A percentile compares a stretch with the other conserved stretches of the same genome.
Evolutionary conservation across 2,113 vertebrate species (phyloP).

Genomic region (Pyrgilauda ruficollis): DNA sequence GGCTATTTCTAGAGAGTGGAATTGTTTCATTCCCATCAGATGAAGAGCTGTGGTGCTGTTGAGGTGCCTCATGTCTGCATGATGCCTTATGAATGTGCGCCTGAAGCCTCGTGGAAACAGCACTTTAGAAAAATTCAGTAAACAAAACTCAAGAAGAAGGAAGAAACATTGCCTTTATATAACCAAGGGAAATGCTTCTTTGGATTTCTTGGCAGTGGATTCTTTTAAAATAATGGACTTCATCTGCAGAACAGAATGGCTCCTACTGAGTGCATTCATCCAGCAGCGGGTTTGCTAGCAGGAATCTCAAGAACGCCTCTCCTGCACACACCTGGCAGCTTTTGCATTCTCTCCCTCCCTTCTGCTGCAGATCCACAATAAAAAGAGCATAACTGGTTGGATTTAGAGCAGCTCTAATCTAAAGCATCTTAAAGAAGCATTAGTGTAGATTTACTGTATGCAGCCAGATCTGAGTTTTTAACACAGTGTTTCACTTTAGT

Average conservation of each 20-base stretch:
- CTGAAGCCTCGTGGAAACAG: background rate
- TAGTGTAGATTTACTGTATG: background rate
- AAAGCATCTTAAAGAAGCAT: background rate
- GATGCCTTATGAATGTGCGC: rapidly evolving
- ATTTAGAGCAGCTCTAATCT: background rate
- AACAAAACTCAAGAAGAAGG: background rate
- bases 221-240: slow-evolving; percentile 34
- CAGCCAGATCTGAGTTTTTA: slow-evolving; percentile 20
- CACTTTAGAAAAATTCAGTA: background rate
- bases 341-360: background rate
- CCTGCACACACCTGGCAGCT: background rate
- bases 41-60: background rate
- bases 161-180: background rate
- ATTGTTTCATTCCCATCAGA: background rate
- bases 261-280: background rate
- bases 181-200: background rate
- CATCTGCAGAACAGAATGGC: background rate
- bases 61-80: background rate
- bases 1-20: background rate
- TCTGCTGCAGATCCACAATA: background rate
- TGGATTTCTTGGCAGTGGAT: background rate
- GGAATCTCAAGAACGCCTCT: background rate
- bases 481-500: background rate
- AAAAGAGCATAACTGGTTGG: background rate
- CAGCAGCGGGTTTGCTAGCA: background rate